Base-by-base conservation (phyloP, 1,140 invertebrate genomes). In the Lordiphosa clarofinis region DNA sequence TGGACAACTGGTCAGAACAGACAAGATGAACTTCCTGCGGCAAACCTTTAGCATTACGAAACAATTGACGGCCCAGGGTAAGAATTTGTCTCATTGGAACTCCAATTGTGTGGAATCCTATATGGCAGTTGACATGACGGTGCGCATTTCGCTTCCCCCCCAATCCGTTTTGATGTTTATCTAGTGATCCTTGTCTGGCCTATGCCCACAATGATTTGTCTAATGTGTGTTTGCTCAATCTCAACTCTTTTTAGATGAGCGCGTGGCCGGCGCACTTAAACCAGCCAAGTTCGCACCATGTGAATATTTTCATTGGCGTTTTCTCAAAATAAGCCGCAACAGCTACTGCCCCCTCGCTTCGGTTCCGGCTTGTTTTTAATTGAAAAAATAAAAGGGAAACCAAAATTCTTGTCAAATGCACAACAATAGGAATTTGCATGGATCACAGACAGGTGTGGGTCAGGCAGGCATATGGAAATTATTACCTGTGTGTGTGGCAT, bases 41-140 rank as follows among this genome's bases (percentile, higher is more conserved):
- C 87, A 88, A 75, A 75, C 84, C 44, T 72, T 88, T 10, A 86
- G 59, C 65, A 72, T 88, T 88, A 88, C 87, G 84, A 88, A 88
- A 87, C 82, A 88, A 44, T 57, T 87, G 54, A 73, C 87, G 39
- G 49, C 65, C 21, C 73, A 73, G 44, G 84, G 87, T 88, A 56
- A 79, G 73, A 44, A 39, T 11, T 1, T 10, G 36, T 21, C 11
- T 3, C 15, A 44, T 36, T 59, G 43, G 43, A 11, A 12, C 24
- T 13, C 7, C 10, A 46, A 31, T 31, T 46, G 43, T 4, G 21
- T 21, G 21, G 21, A 4, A 21, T 21, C 21, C 4, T 4, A 21
- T 21, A 21, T 21, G 21, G 21, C 21, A 21, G 21, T 9, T 37
- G 24, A 6, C 35, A 38, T 72, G 73, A 72, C 72, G 46, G 8